phyloP scores from a whole-genome alignment of 1,140 invertebrate genomes.

The Ceratitis capitata region DNA sequence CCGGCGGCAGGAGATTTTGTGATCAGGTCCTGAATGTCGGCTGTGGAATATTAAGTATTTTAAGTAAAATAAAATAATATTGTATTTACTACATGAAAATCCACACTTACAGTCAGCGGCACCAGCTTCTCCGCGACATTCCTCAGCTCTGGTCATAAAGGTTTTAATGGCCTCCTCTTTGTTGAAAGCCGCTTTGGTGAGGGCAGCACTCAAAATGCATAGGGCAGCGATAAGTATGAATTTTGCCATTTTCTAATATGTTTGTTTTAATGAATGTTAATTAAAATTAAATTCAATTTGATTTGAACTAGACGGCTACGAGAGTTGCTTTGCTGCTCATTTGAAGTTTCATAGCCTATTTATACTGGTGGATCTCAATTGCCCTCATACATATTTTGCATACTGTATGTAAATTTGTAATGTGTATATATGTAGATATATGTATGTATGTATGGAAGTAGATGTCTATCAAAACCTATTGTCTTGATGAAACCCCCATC shows the following conservation, averaged over 20 bases:
- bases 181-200: background rate
- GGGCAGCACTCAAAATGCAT: slow-evolving; percentile 1
- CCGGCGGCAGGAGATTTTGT: slow-evolving; percentile 46
- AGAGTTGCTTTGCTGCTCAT: background rate
- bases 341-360: background rate
- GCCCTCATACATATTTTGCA: background rate
- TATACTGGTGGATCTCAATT: background rate
- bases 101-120: slow-evolving; percentile 51
- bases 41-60: slow-evolving; percentile 39
- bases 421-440: background rate
- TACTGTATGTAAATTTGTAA: background rate
- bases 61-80: background rate
- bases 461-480: background rate
- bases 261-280: background rate
- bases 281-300: background rate
- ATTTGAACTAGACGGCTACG: background rate
- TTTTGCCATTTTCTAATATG: slow-evolving; percentile 39
- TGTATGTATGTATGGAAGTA: background rate
- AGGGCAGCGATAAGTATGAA: slow-evolving; percentile 3
- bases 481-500: background rate
- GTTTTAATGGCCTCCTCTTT: background rate
- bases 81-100: background rate
- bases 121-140: slow-evolving; percentile 52
- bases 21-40: slow-evolving; percentile 53
- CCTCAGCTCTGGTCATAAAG: slow-evolving; percentile 42